Base-by-base conservation (phyloP, 2,888 invertebrate genomes). In the Oscheius sp. region DNA sequence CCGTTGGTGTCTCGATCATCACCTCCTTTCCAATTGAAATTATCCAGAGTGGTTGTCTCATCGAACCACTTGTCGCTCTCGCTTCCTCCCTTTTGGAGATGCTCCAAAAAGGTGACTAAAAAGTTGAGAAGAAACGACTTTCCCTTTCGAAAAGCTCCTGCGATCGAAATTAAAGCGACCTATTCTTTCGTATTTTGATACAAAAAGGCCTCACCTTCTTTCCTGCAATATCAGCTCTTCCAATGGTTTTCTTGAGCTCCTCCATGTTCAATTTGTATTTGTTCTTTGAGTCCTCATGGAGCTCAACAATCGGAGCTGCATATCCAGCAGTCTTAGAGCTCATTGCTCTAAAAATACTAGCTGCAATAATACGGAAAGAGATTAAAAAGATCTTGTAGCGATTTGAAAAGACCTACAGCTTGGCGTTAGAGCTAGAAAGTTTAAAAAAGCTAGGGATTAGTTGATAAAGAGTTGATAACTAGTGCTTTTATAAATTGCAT, bases 111-210 rank as follows among this genome's bases (percentile, higher is more conserved):
- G 84, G 95, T 91, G 48, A 97, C 91, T 87, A 96, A 95, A 89
- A 97, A 97, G 89, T 97, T 95, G 46, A 97, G 66, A 27, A 80
- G 68, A 53, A 80, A 80, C 8, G 72, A 72, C 52, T 80, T 80
- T 29, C 80, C 80, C 61, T 82, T 80, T 15, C 80, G 69, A 55
- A 76, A 80, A 12, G 73, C 75, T 10, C 81, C 81, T 27, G 90
- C 96, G 55, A 97, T 95, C 10, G 96, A 95, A 69, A 97, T 91
- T 42, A 98, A 92, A 66, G 94, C 93, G 20, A 94, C 93, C 85
- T 91, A 91, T n/a, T n/a, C 12, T 34, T 12, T 34, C 37, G 8
- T 34, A 10, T 34, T 34, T n/a, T 31, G 46, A 15, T n/a, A n/a
- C n/a, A n/a, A n/a, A n/a, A n/a, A n/a, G n/a, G n/a, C n/a, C 67